Evolutionary conservation across 1,140 invertebrate species (phyloP), one percentile per base, ranked within the genome.

Genomic region (Triops longicaudatus): DNA sequence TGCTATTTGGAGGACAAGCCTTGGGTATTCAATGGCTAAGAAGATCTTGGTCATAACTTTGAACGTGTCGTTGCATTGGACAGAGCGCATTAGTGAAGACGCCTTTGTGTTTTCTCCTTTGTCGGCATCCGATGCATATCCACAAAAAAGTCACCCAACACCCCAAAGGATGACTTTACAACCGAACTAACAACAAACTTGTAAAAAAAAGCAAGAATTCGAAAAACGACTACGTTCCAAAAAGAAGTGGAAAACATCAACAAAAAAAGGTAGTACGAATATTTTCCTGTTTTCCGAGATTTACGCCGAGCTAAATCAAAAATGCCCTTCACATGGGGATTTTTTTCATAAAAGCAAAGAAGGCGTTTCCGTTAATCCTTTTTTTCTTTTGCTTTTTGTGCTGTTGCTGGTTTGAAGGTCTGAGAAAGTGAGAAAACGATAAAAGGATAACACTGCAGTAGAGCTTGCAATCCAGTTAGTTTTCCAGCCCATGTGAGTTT

Each of bases 61-160:
- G 50, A 22, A 63, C 50, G 50, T 63, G 50, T 63, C 50, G 50
- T 63, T 63, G 50, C 50, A 63, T 63, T 22, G 50, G 50, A 63
- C 50, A 63, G 50, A 14, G 50, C n/a, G 50, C 10, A 63, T 63
- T 63, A 63, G 50, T 22, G 50, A 63, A 63, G 50, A 63, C 50
- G 50, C 50, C 50, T 63, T 63, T 37, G 31, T 37, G 31, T 37
- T 17, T 63, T 9, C 22, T 17, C 50, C 50, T 63, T 63, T 63
- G 50, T 63, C 50, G 50, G 50, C 50, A 63, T 63, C 50, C 50
- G 50, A 63, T 10, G 22, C 50, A 37, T 7, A 37, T 7, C 7
- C 31, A 37, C 31, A 37, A 37, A 37, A 37, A 37, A 37, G 50
- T 63, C 50, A 63, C 50, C 50, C 50, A 63, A 63, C 50, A 63